A percentile compares a stretch with the other conserved stretches of the same genome.
Evolutionary conservation across 2,888 invertebrate species (phyloP).

Genomic region (Drosophila infuscata): DNA sequence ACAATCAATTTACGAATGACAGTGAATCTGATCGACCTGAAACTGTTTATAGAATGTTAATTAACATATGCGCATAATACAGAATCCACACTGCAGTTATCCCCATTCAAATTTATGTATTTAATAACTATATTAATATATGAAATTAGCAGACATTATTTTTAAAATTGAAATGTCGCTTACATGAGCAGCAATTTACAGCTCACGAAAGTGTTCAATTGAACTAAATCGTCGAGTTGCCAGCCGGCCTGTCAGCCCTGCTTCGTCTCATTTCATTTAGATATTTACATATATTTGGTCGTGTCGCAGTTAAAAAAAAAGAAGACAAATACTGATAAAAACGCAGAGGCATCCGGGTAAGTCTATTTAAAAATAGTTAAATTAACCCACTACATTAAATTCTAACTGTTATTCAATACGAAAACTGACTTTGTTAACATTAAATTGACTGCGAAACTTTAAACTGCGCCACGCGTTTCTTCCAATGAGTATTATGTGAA

Average conservation of each 20-base stretch:
- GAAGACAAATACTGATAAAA: slow-evolving; percentile 69
- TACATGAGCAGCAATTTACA: not conserved
- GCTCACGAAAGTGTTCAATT: slow-evolving; percentile 4
- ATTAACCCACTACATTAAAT: slow-evolving; percentile 4
- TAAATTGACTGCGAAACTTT: slow-evolving; percentile 28
- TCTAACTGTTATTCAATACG: slow-evolving; percentile 43
- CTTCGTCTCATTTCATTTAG: slow-evolving; percentile 46
- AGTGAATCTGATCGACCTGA: not conserved
- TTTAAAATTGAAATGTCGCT: not conserved
- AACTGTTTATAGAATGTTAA: slow-evolving; percentile 2
- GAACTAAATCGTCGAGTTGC: slow-evolving; percentile 10
- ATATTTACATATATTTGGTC: slow-evolving; percentile 67
- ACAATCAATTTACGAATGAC: not conserved
- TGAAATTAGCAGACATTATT: not conserved
- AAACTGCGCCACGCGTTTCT: slow-evolving; percentile 72
- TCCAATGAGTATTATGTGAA: slow-evolving; percentile 34
- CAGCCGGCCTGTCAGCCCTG: slow-evolving; percentile 15
- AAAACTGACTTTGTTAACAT: slow-evolving; percentile 46
- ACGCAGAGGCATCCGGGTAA: slow-evolving; percentile 79
- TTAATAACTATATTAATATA: not conserved
- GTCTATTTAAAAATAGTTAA: slow-evolving; percentile 36
- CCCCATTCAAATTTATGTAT: not conserved
- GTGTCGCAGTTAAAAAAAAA: slow-evolving; percentile 61
- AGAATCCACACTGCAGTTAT: not conserved
- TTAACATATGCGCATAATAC: not conserved